Evolutionary conservation across 53 echinoderm and acorn worm species (phyloP).

Genomic region (Holothuria leucospilota): DNA sequence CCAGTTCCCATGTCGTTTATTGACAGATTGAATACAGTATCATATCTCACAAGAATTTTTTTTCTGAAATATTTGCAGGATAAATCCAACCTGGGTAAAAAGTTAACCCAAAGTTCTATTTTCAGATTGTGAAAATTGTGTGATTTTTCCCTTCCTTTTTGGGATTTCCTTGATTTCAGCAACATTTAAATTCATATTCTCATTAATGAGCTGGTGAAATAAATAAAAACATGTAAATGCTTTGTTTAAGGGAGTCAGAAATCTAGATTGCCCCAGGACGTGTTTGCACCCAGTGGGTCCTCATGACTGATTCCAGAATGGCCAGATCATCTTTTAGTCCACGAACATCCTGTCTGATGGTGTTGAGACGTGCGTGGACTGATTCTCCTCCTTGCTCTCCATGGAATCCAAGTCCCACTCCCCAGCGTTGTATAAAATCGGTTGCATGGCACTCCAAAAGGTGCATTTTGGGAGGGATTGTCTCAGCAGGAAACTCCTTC

Average conservation of each 20-base stretch:
- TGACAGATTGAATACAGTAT: too few species aligned
- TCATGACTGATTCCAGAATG: constrained; percentile 36
- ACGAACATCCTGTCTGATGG: constrained; percentile 45
- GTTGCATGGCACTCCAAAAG: constrained; percentile 41
- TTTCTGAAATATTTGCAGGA: too few species aligned
- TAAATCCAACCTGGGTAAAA: too few species aligned
- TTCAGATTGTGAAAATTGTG: too few species aligned
- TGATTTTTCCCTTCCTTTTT: too few species aligned
- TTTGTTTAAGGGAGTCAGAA: background rate
- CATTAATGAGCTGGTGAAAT: too few species aligned
- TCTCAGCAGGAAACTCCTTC: constrained; percentile 31
- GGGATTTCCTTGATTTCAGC: too few species aligned
- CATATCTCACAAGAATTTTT: too few species aligned
- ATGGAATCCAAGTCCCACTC: constrained; percentile 48
- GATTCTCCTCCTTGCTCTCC: constrained; percentile 59
- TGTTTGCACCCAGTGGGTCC: constrained; percentile 39
- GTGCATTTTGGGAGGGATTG: constrained; percentile 56
- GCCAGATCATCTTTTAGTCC: constrained; percentile 54
- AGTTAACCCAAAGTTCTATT: too few species aligned
- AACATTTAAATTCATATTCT: too few species aligned
- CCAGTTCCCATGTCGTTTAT: too few species aligned
- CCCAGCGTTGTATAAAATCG: constrained; percentile 31
- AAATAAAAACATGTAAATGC: background rate
- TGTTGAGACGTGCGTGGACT: constrained; percentile 52
- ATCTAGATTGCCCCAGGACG: constrained; percentile 36